phyloP scores from a whole-genome alignment of 2,888 invertebrate genomes.

The Ceramica pisi region DNA sequence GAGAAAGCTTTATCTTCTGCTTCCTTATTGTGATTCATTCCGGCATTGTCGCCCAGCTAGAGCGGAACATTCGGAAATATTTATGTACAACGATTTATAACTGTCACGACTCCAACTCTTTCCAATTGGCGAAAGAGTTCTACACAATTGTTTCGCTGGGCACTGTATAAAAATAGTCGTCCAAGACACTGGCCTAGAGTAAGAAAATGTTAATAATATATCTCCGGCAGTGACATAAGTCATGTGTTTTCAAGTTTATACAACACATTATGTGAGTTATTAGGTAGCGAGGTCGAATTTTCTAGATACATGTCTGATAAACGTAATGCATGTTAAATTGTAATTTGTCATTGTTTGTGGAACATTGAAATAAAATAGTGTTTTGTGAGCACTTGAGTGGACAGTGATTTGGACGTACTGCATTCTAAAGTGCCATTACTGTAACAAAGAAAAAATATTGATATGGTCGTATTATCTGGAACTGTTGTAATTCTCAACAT shows the following conservation, averaged over 20 bases:
- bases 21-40: conserved; percentile 67
- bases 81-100: conserved; percentile 80
- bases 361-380: conserved; percentile 15
- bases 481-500: background rate
- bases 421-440: background rate
- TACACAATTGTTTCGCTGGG: conserved; percentile 79
- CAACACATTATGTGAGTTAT: conserved; percentile 59
- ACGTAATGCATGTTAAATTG: conserved; percentile 14
- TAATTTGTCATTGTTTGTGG: conserved; percentile 28
- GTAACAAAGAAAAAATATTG: background rate
- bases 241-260: conserved; percentile 66
- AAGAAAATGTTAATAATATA: conserved; percentile 75
- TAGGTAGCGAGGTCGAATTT: conserved; percentile 39
- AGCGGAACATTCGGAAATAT: conserved; percentile 69
- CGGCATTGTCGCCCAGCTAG: conserved; percentile 47
- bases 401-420: background rate
- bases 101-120: conserved; percentile 80
- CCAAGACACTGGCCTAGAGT: conserved; percentile 78
- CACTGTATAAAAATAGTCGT: conserved; percentile 78
- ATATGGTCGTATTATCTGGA: background rate
- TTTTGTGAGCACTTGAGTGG: conserved; percentile 3
- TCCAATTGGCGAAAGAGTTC: conserved; percentile 83
- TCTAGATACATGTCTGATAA: conserved; percentile 8
- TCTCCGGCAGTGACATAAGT: conserved; percentile 71
- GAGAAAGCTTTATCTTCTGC: conserved; percentile 43